phyloP scores from a whole-genome alignment of 1,140 invertebrate species.

The Lordiphosa collinella region DNA sequence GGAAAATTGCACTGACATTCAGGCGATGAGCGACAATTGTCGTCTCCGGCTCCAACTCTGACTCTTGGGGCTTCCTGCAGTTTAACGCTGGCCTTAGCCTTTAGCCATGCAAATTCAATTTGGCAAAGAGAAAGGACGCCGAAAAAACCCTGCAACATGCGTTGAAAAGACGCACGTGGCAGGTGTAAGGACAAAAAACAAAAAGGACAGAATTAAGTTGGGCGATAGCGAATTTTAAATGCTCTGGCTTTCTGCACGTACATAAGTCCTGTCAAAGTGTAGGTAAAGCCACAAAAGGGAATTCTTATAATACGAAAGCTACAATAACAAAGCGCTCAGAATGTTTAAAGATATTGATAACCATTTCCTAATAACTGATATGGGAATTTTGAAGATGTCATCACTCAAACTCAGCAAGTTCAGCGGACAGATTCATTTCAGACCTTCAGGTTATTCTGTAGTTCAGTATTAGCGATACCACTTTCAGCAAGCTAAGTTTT shows the following conservation, averaged over 20 bases:
- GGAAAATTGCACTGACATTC: conserved; percentile 20
- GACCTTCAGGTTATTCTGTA: too few relatives aligned
- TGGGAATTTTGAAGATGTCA: too few relatives aligned
- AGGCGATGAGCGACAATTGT: conserved; percentile 59
- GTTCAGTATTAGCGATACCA: too few relatives aligned
- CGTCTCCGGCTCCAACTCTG: conserved; percentile 13
- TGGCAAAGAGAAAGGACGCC: conserved; percentile 30
- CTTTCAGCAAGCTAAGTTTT: too few relatives aligned
- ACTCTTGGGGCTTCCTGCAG: not conserved
- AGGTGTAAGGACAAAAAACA: conserved; percentile 37
- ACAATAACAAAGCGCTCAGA: too few relatives aligned
- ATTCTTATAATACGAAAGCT: too few relatives aligned
- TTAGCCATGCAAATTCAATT: conserved; percentile 70
- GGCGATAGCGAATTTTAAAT: not conserved
- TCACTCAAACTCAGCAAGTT: too few relatives aligned
- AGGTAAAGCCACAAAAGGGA: too few relatives aligned
- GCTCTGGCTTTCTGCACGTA: not conserved
- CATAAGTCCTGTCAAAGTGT: too few relatives aligned
- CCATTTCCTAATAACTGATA: too few relatives aligned
- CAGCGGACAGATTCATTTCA: too few relatives aligned
- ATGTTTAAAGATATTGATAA: too few relatives aligned
- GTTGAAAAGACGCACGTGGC: conserved; percentile 61
- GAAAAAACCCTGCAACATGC: conserved; percentile 48
- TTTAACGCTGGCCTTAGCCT: conserved; percentile 54
- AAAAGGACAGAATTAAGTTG: not conserved